phyloP scores from a whole-genome alignment of 1,140 invertebrate species.

The Psilanteris sp. region DNA sequence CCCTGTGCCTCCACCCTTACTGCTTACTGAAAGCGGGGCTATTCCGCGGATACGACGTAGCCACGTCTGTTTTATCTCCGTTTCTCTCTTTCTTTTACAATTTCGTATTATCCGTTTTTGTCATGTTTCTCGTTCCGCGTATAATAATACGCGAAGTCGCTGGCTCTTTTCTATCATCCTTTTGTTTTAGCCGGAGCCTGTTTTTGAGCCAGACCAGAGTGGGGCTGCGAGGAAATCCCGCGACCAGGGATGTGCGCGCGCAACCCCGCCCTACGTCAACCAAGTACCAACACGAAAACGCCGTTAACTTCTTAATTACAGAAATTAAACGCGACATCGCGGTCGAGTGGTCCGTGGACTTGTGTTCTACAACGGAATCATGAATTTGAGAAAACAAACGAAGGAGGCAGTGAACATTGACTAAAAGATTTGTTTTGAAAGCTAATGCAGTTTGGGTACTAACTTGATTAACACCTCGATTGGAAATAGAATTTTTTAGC shows the following conservation, averaged over 20 bases:
- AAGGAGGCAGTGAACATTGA: neutral
- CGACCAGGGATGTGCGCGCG: constrained; percentile 15
- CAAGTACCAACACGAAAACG: constrained; percentile 17
- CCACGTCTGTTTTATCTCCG: constrained; percentile 14
- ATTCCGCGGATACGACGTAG: constrained; percentile 55
- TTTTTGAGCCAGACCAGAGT: constrained; percentile 45
- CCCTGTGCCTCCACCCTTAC: constrained; percentile 24
- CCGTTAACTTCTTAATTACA: constrained; percentile 63
- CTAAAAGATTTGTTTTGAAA: constrained; percentile 9
- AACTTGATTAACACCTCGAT: constrained; percentile 15
- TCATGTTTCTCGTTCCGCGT: constrained; percentile 11
- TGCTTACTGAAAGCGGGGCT: constrained; percentile 60
- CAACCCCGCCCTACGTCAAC: constrained; percentile 26
- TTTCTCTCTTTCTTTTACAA: constrained; percentile 1
- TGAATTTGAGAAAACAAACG: constrained; percentile 35
- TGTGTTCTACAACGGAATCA: constrained; percentile 41
- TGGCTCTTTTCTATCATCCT: constrained; percentile 48
- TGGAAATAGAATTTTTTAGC: too few species aligned
- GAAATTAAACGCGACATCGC: constrained; percentile 53
- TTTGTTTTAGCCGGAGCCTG: constrained; percentile 54
- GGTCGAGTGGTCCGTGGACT: constrained; percentile 47
- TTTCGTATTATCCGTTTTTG: neutral
- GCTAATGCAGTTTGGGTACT: constrained; percentile 8
- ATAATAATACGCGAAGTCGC: constrained; percentile 40
- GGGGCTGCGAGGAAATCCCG: constrained; percentile 26